phyloP scores from a whole-genome alignment of 1,140 invertebrate species.

The Megalonaias nervosa region DNA sequence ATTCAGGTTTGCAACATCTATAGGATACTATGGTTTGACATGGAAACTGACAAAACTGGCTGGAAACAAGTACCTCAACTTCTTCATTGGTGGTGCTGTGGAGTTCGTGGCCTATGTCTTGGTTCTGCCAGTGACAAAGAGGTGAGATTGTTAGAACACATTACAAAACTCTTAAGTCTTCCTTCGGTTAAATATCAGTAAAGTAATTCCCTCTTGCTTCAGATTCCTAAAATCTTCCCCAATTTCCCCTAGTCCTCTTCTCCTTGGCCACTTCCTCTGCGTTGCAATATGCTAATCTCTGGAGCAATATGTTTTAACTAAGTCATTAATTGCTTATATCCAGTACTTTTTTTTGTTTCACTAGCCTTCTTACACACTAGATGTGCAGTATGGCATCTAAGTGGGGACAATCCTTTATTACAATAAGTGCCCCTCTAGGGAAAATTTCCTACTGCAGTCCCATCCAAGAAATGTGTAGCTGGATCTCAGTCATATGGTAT shows the following conservation, averaged over 20 bases:
- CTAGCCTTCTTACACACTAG: too few relatives aligned
- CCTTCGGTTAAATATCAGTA: not conserved
- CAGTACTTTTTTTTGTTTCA: too few relatives aligned
- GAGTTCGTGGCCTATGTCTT: conserved; percentile 85
- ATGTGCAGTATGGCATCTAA: too few relatives aligned
- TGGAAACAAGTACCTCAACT: conserved; percentile 67
- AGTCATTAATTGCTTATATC: not conserved
- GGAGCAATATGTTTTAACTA: not conserved
- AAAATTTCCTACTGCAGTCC: too few relatives aligned
- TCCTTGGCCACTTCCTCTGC: not conserved
- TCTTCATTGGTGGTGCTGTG: conserved; percentile 76
- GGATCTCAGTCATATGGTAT: too few relatives aligned
- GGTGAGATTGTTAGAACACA: conserved; percentile 39
- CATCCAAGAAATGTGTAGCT: too few relatives aligned
- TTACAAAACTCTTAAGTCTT: not conserved
- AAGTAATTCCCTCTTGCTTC: too few relatives aligned
- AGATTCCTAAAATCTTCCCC: not conserved
- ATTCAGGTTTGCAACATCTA: conserved; percentile 79
- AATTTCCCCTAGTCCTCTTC: not conserved
- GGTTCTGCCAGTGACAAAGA: conserved; percentile 79
- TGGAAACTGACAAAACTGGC: conserved; percentile 61
- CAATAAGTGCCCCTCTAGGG: too few relatives aligned
- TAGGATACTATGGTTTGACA: conserved; percentile 79
- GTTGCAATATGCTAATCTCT: too few relatives aligned
- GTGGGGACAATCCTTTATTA: too few relatives aligned